Base-by-base conservation (phyloP, 2,797 vertebrate genomes). In the Coregonus ussuriensis region DNA sequence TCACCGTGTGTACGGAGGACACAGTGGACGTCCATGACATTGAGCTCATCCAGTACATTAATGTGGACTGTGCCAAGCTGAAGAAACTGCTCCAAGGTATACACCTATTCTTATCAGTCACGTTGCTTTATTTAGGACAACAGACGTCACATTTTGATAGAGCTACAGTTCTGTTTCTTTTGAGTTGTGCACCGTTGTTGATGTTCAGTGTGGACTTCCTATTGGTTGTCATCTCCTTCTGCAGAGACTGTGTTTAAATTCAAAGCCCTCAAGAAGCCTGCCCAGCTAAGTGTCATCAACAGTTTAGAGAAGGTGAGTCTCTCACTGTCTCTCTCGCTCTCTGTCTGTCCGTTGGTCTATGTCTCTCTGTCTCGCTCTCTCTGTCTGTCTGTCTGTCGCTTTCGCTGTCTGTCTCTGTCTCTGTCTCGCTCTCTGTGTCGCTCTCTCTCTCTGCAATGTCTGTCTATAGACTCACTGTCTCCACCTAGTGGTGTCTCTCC, bases 11-110 rank as follows among this genome's bases (percentile, higher is more conserved):
- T 85, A 94, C 95, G 74, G 96, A 97, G 89, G 96, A 97, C 82
- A 96, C 94, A 41, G 95, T 95, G 82, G 96, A 97, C 78, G 95
- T 97, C 78, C 95, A 97, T 25, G 96, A 97, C 85, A 96, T 97
- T 79, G 96, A 97, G 79, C 92, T 97, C 56, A 82, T 96, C 53
- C 96, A 97, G 85, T 96, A 97, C 89, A 97, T 97, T 81, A 96
- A 94, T 76, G 96, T 97, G 87, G 96, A 97, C 85, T 96, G 95
- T 83, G 85, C 93, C 76, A 96, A 96, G 85, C 91, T 97, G 77
- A 97, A 96, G 84, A 89, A 95, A 78, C 92, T 95, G 56, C 77
- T 95, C 35, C 93, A 94, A 91, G 95, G 95, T 96, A 91, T 33
- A 59, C 35, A n/a, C 68, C 3, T 21, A 56, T 82, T 85, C 79